Evolutionary conservation across 1,140 invertebrate species (phyloP).

Genomic region (Tetragonula clypearis): DNA sequence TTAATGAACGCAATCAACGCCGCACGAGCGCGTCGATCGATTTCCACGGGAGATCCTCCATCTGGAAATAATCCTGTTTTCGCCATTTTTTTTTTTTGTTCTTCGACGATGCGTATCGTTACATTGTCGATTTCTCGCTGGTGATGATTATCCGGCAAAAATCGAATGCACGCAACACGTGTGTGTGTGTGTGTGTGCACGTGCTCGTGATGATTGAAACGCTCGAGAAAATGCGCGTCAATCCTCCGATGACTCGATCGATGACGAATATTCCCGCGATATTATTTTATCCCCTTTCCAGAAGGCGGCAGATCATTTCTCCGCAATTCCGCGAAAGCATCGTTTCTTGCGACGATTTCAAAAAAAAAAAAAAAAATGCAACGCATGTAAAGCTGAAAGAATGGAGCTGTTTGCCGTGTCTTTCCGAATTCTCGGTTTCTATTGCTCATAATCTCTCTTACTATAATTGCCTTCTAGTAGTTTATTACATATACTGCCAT

Average conservation of each 20-base stretch:
- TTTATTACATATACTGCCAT: too few relatives aligned
- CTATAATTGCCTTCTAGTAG: neutral
- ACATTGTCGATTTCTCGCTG: neutral
- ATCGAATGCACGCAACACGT: conserved; percentile 22
- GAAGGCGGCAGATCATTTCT: too few relatives aligned
- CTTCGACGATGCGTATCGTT: too few relatives aligned
- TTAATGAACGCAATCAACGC: neutral
- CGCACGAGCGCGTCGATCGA: neutral
- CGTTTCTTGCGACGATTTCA: too few relatives aligned
- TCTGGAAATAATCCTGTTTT: too few relatives aligned
- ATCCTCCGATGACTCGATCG: neutral
- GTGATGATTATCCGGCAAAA: neutral
- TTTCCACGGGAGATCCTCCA: neutral
- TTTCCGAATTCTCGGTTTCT: neutral
- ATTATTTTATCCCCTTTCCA: neutral
- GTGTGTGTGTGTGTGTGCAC: neutral
- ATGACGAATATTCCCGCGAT: neutral
- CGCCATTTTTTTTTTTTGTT: neutral
- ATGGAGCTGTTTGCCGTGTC: too few relatives aligned
- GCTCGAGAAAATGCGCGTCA: neutral
- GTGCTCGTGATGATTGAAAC: neutral
- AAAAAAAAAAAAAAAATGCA: too few relatives aligned
- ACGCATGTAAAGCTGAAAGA: neutral
- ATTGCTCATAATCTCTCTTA: neutral
- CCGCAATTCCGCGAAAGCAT: neutral